phyloP scores from a whole-genome alignment of 2,888 invertebrate genomes.

The Panopea generosa region DNA sequence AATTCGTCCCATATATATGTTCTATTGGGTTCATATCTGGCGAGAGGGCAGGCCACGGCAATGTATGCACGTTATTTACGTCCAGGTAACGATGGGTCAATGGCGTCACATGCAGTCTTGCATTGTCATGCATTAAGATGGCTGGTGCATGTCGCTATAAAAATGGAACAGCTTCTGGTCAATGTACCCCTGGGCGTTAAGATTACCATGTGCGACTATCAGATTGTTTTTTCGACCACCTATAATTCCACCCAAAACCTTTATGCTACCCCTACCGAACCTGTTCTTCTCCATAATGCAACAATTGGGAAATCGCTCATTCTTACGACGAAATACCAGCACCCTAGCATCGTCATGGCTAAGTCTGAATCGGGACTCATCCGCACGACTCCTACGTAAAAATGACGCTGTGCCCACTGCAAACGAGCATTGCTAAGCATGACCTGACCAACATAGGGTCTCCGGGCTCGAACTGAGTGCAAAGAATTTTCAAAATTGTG shows the following conservation, averaged over 20 bases:
- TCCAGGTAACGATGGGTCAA: conserved; percentile 7
- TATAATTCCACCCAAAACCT: conserved; percentile 11
- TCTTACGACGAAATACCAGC: neutral
- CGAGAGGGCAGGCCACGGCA: conserved; percentile 21
- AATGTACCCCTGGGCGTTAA: conserved; percentile 4
- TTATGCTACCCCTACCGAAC: conserved; percentile 9
- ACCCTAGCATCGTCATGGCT: conserved; percentile 15
- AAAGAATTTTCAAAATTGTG: too few relatives aligned
- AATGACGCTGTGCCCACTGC: too few relatives aligned
- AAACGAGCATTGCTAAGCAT: too few relatives aligned
- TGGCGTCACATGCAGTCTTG: conserved; percentile 11
- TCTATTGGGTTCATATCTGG: conserved; percentile 1
- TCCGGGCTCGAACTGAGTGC: too few relatives aligned
- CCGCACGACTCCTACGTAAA: too few relatives aligned
- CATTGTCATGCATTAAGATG: conserved; percentile 18
- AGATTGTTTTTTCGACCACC: neutral
- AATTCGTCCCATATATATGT: neutral
- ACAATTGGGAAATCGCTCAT: too few relatives aligned
- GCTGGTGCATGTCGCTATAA: neutral
- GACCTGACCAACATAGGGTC: too few relatives aligned
- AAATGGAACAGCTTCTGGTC: neutral
- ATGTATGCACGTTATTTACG: conserved; percentile 12
- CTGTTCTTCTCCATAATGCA: conserved; percentile 12
- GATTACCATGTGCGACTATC: conserved; percentile 21
- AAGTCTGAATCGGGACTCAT: conserved; percentile 11